These are phyloP conservation scores for Semaprochilodus insignis DNA, from an alignment of 2,797 vertebrate species.

Conservation along the genomic window DNA sequence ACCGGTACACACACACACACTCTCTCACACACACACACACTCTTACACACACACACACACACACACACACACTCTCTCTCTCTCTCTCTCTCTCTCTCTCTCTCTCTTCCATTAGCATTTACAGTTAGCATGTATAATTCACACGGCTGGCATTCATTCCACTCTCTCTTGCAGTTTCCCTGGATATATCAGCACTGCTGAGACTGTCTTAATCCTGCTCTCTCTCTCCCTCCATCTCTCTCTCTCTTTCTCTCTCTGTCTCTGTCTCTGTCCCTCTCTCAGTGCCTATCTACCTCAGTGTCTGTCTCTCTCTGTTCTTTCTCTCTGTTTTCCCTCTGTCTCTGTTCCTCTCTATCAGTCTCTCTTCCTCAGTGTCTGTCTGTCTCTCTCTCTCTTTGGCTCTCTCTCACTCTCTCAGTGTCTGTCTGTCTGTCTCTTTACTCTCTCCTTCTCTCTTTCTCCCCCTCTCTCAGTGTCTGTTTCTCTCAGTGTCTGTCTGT, in stretches of 20 bases:
- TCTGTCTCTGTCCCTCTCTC: conserved; percentile 2
- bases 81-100: no score
- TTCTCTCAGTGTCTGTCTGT: no score
- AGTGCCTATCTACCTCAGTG: background rate
- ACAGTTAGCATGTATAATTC: conserved; percentile 68
- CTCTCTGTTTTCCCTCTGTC: background rate
- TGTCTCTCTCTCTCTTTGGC: no score
- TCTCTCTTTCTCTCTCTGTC: background rate
- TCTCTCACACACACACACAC: conserved; percentile 9
- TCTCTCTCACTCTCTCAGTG: background rate
- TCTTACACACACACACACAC: background rate
- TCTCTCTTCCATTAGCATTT: conserved; percentile 42
- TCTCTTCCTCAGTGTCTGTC: background rate
- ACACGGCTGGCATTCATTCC: conserved; percentile 60
- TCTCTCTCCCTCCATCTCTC: conserved; percentile 5
- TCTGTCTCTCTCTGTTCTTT: background rate
- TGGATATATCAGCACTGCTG: conserved; percentile 53
- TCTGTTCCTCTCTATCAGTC: background rate
- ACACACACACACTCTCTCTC: conserved; percentile 2
- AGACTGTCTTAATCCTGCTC: conserved; percentile 32
- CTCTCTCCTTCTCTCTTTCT: background rate
- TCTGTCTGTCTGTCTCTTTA: conserved; percentile 1
- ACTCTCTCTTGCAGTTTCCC: conserved; percentile 51
- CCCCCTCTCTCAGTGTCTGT: background rate
- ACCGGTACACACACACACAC: background rate